phyloP scores from a whole-genome alignment of 1,140 invertebrate species.

The Saccostrea cuccullata region DNA sequence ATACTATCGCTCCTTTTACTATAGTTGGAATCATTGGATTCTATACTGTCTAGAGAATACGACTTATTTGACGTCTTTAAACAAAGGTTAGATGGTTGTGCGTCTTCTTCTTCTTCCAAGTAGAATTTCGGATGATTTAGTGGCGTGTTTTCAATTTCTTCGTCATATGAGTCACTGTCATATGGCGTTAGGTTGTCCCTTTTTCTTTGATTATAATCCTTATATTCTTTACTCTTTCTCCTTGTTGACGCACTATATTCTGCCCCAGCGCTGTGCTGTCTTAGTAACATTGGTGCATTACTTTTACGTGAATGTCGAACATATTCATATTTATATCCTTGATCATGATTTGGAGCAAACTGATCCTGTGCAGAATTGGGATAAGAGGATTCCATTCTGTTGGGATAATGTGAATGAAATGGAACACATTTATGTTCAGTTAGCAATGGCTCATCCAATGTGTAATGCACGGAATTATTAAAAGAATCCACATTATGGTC shows the following conservation, averaged over 20 bases:
- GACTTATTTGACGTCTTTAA: background rate
- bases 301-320: background rate
- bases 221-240: background rate
- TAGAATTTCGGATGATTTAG: background rate
- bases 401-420: background rate
- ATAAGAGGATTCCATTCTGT: too few relatives aligned
- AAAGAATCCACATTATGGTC: background rate
- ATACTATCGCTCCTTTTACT: slow-evolving; percentile 3
- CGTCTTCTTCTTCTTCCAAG: slow-evolving; percentile 12
- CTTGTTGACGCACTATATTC: background rate
- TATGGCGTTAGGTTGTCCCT: background rate
- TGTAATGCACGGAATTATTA: background rate
- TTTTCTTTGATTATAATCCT: background rate
- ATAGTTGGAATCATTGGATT: background rate
- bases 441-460: background rate
- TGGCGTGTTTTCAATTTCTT: background rate
- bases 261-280: background rate
- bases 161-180: background rate
- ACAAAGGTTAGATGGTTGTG: background rate
- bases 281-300: background rate
- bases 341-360: background rate
- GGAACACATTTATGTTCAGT: background rate
- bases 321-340: background rate
- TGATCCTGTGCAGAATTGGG: background rate
- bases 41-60: background rate